Conservation (phyloP, 2,113 vertebrate species). For the Neogobius melanostomus region DNA sequence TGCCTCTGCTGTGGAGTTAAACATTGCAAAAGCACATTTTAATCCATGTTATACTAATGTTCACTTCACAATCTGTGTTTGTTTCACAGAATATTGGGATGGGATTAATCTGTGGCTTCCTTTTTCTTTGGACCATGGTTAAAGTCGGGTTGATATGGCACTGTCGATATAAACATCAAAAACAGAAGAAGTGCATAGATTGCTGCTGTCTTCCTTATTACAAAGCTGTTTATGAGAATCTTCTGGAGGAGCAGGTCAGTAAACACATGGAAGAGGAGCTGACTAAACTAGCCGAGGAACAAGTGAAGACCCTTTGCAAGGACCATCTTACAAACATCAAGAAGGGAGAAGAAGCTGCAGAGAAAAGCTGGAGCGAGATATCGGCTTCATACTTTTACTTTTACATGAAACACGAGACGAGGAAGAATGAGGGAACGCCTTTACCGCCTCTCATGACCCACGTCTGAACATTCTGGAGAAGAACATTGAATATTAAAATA, state of each 20-base stretch:
- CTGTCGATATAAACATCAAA: background rate
- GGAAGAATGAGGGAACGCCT: background rate
- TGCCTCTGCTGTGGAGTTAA: no score
- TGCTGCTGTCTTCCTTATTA: slow-evolving; percentile 4
- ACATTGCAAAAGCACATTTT: no score
- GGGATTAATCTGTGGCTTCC: background rate
- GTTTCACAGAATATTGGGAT: slow-evolving; percentile 11
- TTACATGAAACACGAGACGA: background rate
- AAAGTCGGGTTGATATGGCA: background rate
- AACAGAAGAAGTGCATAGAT: accelerated
- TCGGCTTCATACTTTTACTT: slow-evolving; percentile 19
- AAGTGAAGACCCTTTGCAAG: background rate
- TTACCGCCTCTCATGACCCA: no score
- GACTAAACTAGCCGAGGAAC: background rate
- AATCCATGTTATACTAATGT: no score
- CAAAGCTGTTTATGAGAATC: background rate
- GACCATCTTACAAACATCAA: background rate
- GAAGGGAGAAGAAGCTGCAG: background rate
- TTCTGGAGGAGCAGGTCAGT: slow-evolving; percentile 17
- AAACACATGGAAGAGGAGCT: background rate
- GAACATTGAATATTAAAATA: no score
- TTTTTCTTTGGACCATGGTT: background rate
- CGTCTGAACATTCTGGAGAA: no score
- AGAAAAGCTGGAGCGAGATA: background rate
- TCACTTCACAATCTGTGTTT: background rate